phyloP scores from a whole-genome alignment of 2,888 invertebrate genomes.

The Microctonus hyperodae region DNA sequence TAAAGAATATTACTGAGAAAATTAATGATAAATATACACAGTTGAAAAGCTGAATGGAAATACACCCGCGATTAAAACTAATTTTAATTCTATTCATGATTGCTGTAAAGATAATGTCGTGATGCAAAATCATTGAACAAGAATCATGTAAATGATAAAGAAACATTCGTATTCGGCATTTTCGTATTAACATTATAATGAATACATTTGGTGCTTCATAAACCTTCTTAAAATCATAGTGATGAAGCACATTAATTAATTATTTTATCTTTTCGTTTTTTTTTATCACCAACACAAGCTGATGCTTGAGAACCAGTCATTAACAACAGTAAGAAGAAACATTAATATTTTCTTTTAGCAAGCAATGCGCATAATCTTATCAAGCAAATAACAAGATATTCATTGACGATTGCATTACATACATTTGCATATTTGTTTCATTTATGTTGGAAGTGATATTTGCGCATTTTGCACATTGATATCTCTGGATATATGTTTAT shows the following conservation, averaged over 20 bases:
- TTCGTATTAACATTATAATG: not conserved
- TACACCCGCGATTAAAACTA: conserved; percentile 58
- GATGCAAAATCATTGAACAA: conserved; percentile 40
- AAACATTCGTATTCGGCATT: not conserved
- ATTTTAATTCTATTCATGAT: conserved; percentile 56
- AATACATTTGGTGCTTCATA: conserved; percentile 16
- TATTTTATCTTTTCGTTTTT: conserved; percentile 23
- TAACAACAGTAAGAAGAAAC: conserved; percentile 36
- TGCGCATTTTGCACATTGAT: conserved; percentile 3
- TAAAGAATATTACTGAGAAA: conserved; percentile 51
- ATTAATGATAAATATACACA: conserved; percentile 57
- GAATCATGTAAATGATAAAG: conserved; percentile 31
- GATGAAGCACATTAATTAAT: conserved; percentile 36
- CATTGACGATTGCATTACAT: conserved; percentile 32
- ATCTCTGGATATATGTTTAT: not conserved
- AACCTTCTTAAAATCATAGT: conserved; percentile 23
- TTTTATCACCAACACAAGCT: conserved; percentile 43
- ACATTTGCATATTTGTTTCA: conserved; percentile 28
- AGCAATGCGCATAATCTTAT: conserved; percentile 35
- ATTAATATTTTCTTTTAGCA: conserved; percentile 37
- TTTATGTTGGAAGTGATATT: not conserved
- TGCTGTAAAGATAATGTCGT: conserved; percentile 44
- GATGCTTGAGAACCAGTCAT: conserved; percentile 43
- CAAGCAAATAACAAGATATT: conserved; percentile 6
- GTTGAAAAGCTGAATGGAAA: conserved; percentile 59